Evolutionary conservation across 2,797 vertebrate species (phyloP).

Genomic region (Coendou prehensilis): DNA sequence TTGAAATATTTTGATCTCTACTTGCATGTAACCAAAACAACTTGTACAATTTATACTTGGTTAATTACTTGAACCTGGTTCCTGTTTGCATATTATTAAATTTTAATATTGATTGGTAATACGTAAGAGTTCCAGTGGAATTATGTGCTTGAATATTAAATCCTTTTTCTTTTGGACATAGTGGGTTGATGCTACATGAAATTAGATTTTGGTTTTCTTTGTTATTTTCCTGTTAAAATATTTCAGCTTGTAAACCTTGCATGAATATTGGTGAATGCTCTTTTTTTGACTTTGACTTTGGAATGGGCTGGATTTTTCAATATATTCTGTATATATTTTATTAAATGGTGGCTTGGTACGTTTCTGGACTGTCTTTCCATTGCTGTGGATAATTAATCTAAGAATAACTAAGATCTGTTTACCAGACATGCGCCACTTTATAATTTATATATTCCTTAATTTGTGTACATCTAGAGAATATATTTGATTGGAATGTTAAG

Average conservation of each 20-base stretch:
- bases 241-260: background rate
- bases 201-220: conserved; percentile 20
- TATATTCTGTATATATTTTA: background rate
- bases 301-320: conserved; percentile 31
- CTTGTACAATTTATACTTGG: background rate
- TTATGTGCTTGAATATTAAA: conserved; percentile 12
- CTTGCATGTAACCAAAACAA: background rate
- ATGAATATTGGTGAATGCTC: background rate
- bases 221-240: background rate
- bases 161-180: background rate
- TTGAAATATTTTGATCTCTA: background rate
- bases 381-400: background rate
- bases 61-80: background rate
- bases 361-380: background rate
- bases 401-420: background rate
- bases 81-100: background rate
- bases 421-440: background rate
- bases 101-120: background rate
- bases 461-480: conserved; percentile 94
- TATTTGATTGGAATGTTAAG: conserved; percentile 99
- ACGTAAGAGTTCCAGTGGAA: background rate
- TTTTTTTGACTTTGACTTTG: background rate
- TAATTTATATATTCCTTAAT: conserved; percentile 89
- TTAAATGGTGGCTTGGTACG: background rate
- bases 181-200: background rate